These are phyloP conservation scores for Spheniscus humboldti DNA, from an alignment of 2,797 vertebrate genomes.

Conservation along the genomic window DNA sequence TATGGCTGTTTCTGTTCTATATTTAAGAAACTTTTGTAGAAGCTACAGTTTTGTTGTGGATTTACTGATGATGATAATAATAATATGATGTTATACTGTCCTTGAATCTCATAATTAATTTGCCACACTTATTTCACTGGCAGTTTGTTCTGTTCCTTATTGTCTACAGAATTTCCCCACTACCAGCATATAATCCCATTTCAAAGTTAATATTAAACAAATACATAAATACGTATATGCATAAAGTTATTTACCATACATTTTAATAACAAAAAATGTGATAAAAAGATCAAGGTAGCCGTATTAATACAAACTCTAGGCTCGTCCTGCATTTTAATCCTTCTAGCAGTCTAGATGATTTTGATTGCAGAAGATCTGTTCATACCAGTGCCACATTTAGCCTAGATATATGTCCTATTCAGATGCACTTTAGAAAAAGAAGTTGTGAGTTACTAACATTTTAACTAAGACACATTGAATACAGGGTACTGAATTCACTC, in stretches of 20 bases:
- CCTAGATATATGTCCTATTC: neutral
- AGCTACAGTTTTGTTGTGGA: neutral
- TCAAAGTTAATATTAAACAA: neutral
- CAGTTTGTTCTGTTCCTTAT: neutral
- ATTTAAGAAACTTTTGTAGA: neutral
- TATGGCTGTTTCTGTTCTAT: neutral
- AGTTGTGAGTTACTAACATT: neutral
- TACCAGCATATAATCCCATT: neutral
- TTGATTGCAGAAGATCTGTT: neutral
- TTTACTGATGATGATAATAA: neutral
- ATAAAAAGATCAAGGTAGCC: neutral
- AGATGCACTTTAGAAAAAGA: neutral
- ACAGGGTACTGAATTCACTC: neutral
- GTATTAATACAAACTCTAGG: neutral
- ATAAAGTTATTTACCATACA: neutral
- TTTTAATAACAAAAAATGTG: conserved; percentile 9
- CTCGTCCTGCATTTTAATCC: neutral
- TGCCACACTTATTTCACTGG: neutral
- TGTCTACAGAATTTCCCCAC: neutral
- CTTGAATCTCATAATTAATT: neutral
- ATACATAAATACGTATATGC: neutral
- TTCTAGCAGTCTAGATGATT: neutral
- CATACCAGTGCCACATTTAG: neutral
- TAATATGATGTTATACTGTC: neutral
- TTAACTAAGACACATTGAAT: neutral